Evolutionary conservation across 2,888 invertebrate species (phyloP), one percentile per base, ranked within the genome.

Genomic region (Drosophila fulvimacula): DNA sequence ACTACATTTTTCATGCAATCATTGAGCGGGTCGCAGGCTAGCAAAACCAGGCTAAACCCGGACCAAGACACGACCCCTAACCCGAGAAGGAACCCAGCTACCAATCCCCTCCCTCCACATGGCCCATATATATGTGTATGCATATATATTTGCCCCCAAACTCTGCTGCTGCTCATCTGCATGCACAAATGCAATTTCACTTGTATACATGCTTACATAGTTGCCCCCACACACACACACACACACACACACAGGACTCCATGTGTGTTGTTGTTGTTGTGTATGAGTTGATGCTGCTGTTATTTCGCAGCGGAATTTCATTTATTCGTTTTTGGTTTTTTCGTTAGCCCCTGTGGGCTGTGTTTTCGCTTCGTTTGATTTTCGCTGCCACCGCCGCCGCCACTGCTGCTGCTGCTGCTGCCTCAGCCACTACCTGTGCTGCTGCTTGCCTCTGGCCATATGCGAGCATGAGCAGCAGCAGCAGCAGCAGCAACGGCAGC

Each of bases 161-260:
- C 48, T 48, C 55, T 57, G 69, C 32, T 57, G 69, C 39, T 59
- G 64, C 65, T 76, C 81, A 70, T 78, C 72, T 73, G 77, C 76
- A 82, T 76, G 63, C 81, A 69, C 79, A 79, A 81, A 83, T 82
- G 79, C 80, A 82, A 84, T 82, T 82, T 80, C 67, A 69, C 76
- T 75, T 80, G 69, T 64, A 69, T 52, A 76, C 63, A 76, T 61
- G 56, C 56, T 58, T 59, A 62, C 82, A 73, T 46, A 63, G 57
- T 63, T 67, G 42, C 52, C 61, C 52, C 59, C 51, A 17, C 41
- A 11, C 41, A 19, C 17, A 17, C 39, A 17, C 9, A 27, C 5
- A n/a, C 5, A 27, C 51, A 61, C 52, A 61, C 51, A 17, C 39
- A 10, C 41, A 19, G 27, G 27, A 30, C 30, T 30, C 30, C 9